These are phyloP conservation scores for Platycheirus albimanus DNA, from an alignment of 2,888 invertebrate species.

Conservation along the genomic window DNA sequence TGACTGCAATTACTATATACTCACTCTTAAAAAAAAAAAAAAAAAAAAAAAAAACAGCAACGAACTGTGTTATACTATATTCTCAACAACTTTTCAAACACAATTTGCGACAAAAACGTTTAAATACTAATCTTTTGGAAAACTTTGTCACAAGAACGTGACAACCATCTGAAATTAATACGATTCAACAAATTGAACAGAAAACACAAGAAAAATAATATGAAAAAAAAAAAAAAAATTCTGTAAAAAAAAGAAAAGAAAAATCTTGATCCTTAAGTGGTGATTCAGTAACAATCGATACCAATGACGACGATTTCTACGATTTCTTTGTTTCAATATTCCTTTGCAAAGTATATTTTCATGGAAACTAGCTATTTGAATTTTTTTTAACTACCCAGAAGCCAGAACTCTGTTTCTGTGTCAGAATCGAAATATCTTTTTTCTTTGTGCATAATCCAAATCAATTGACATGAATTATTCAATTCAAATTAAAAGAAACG, in stretches of 20 bases:
- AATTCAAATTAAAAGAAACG: not conserved
- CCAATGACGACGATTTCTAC: not conserved
- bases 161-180: conserved; percentile 49
- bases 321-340: no score
- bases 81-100: no score
- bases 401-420: no score
- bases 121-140: conserved; percentile 47
- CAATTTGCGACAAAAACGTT: conserved; percentile 45
- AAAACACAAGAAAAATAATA: not conserved
- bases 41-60: no score
- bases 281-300: conserved; percentile 1
- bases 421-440: no score
- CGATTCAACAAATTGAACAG: conserved; percentile 30
- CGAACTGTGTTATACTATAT: no score
- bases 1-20: no score
- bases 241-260: no score
- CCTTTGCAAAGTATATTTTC: no score
- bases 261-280: not conserved
- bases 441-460: not conserved
- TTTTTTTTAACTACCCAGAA: no score
- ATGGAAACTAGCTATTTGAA: no score
- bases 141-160: conserved; percentile 49
- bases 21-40: no score
- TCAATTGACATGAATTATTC: not conserved
- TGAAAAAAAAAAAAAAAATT: not conserved